These are phyloP conservation scores for Cryptocephalus primarius DNA, from an alignment of 2,888 invertebrate genomes.

Conservation along the genomic window DNA sequence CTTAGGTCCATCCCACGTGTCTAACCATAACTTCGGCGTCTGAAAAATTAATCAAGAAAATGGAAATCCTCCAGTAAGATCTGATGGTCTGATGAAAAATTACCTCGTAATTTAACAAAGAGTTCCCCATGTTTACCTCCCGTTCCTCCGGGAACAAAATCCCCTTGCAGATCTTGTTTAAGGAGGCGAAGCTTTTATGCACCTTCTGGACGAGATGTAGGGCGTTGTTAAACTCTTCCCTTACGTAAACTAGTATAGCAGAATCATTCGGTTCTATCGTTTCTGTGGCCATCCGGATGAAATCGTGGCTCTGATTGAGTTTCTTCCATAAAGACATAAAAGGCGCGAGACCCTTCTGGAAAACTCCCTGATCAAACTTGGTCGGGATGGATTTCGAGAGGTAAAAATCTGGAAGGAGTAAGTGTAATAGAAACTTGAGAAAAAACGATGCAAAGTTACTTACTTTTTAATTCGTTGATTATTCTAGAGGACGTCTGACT, in stretches of 20 bases:
- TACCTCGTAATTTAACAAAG: conserved; percentile 45
- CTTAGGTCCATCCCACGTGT: conserved; percentile 57
- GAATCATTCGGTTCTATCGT: conserved; percentile 12
- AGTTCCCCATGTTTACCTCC: conserved; percentile 25
- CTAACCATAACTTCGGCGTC: conserved; percentile 59
- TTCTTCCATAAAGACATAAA: conserved; percentile 78
- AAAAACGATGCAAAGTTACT: neutral
- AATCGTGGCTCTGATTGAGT: conserved; percentile 46
- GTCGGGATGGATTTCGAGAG: conserved; percentile 9
- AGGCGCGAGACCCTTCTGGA: conserved; percentile 55
- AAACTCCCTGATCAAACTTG: conserved; percentile 28
- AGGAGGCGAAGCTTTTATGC: conserved; percentile 46
- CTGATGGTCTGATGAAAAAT: neutral
- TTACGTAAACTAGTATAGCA: conserved; percentile 50
- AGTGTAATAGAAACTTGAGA: no score
- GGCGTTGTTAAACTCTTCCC: conserved; percentile 50
- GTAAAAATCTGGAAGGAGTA: conserved; percentile 11
- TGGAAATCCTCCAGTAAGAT: no score
- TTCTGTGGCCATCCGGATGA: conserved; percentile 23
- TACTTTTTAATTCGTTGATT: conserved; percentile 21
- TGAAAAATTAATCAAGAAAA: conserved; percentile 35
- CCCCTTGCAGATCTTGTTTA: conserved; percentile 52
- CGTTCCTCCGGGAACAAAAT: conserved; percentile 37
- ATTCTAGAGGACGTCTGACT: conserved; percentile 25
- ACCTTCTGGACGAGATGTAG: conserved; percentile 49